These are phyloP conservation scores for Tenebrosternarchus preto DNA, from an alignment of 2,113 vertebrate genomes.

Conservation along the genomic window DNA sequence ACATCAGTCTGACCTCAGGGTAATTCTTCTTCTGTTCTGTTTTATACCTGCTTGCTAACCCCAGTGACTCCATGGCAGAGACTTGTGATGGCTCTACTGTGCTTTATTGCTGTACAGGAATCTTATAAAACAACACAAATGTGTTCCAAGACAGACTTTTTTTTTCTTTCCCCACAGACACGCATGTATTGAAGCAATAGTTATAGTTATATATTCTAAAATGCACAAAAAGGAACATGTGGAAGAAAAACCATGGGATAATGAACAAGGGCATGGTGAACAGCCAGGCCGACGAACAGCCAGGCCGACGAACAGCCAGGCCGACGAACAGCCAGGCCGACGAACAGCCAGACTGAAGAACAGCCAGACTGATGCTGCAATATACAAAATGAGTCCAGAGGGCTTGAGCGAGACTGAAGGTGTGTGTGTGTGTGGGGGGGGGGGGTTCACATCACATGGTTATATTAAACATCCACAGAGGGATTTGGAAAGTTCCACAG, in stretches of 20 bases:
- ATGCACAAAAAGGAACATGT: constrained; percentile 68
- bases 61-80: background rate
- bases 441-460: constrained; percentile 28
- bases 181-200: constrained; percentile 66
- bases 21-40: too few relatives aligned
- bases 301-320: constrained; percentile 48
- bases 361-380: constrained; percentile 53
- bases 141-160: constrained; percentile 69
- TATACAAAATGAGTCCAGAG: constrained; percentile 53
- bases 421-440: background rate
- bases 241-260: constrained; percentile 44
- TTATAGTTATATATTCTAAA: constrained; percentile 63
- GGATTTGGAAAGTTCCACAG: constrained; percentile 39
- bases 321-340: too few relatives aligned
- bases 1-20: too few relatives aligned
- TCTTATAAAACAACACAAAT: constrained; percentile 77
- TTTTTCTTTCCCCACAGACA: constrained; percentile 70
- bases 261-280: constrained; percentile 64
- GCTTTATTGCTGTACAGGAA: constrained; percentile 82
- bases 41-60: too few relatives aligned
- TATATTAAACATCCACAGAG: constrained; percentile 37
- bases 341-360: constrained; percentile 55
- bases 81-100: constrained; percentile 63
- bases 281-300: constrained; percentile 49
- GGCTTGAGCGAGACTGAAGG: constrained; percentile 31